phyloP scores from a whole-genome alignment of 2,113 vertebrate species.

The Xerus inauris region DNA sequence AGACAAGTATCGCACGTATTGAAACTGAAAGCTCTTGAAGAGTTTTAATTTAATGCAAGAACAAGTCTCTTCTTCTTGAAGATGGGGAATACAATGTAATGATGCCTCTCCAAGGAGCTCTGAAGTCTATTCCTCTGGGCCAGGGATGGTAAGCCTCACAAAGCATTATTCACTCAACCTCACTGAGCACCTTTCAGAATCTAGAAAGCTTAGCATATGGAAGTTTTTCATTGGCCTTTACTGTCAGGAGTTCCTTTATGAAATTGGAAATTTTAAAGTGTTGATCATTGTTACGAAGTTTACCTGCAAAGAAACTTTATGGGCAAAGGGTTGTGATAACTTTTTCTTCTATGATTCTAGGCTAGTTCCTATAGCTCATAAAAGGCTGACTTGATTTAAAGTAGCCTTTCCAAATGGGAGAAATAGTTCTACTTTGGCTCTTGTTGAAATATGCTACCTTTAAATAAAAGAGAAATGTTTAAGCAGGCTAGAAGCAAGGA shows the following conservation, averaged over 20 bases:
- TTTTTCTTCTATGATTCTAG: constrained; percentile 7
- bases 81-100: neutral
- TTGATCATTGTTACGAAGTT: constrained; percentile 48
- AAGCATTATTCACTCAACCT: neutral
- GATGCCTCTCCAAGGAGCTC: neutral
- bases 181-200: neutral
- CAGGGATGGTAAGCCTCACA: neutral
- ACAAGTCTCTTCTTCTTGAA: constrained; percentile 32
- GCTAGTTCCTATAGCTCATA: constrained; percentile 23
- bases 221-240: neutral
- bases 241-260: constrained; percentile 24
- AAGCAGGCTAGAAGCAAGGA: constrained; percentile 46
- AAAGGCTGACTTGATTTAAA: constrained; percentile 64
- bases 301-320: constrained; percentile 26
- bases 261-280: constrained; percentile 48
- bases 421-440: constrained; percentile 30
- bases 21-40: neutral
- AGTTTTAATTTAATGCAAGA: constrained; percentile 44
- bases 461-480: constrained; percentile 66
- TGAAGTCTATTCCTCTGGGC: neutral
- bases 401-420: constrained; percentile 41
- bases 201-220: neutral
- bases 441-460: constrained; percentile 41
- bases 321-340: neutral
- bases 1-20: neutral